Evolutionary conservation across 1,140 invertebrate species (phyloP).

Genomic region (Drosophila santomea): DNA sequence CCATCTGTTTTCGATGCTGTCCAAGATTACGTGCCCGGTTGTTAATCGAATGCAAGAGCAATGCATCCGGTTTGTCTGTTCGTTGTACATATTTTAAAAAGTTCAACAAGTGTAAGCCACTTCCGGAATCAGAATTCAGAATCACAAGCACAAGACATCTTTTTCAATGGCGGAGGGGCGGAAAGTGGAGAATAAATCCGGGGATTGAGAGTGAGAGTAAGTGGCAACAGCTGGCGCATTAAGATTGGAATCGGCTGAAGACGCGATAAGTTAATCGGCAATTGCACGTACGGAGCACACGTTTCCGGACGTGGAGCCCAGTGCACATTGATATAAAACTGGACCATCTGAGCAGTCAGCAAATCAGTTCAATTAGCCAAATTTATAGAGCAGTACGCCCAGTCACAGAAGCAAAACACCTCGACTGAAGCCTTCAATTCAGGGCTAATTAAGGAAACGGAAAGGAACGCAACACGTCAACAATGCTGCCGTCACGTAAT

Average conservation of each 20-base stretch:
- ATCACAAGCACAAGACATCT: slow-evolving; percentile 5
- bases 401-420: slow-evolving; percentile 22
- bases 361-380: slow-evolving; percentile 80
- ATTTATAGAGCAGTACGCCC: slow-evolving; percentile 64
- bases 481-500: slow-evolving; percentile 57
- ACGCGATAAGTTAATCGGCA: slow-evolving; percentile 53
- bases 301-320: slow-evolving; percentile 65
- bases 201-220: slow-evolving; percentile 26
- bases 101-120: slow-evolving; percentile 44
- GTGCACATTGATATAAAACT: slow-evolving; percentile 70
- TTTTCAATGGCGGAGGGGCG: slow-evolving; percentile 5
- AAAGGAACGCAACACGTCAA: slow-evolving; percentile 36
- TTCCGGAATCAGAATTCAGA: slow-evolving; percentile 33
- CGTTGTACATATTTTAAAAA: slow-evolving; percentile 23
- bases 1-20: slow-evolving; percentile 9
- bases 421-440: slow-evolving; percentile 20
- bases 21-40: slow-evolving; percentile 57
- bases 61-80: slow-evolving; percentile 34
- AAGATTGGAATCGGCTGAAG: slow-evolving; percentile 39
- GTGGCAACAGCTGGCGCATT: slow-evolving; percentile 26
- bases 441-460: slow-evolving; percentile 61
- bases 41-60: slow-evolving; percentile 31
- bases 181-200: slow-evolving; percentile 1
- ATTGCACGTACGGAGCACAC: slow-evolving; percentile 71
- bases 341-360: slow-evolving; percentile 59